Conservation (phyloP, 92 coral and sea anemone species). For the Heteractis magnifica region DNA sequence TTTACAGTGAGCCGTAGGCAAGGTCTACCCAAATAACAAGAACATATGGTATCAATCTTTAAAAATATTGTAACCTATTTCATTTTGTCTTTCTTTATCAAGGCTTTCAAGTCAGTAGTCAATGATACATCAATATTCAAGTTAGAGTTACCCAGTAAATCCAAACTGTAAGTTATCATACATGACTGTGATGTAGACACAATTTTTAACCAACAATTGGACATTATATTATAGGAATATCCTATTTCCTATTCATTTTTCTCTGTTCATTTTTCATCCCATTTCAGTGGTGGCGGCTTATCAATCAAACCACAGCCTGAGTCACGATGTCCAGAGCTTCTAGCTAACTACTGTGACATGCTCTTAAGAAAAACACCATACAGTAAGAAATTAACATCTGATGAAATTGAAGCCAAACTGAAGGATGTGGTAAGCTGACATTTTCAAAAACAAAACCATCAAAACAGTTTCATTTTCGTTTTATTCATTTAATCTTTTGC, state of each 20-base stretch:
- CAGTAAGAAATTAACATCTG: slow-evolving; percentile 90
- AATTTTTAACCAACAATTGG: background rate
- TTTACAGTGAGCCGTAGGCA: too few species aligned
- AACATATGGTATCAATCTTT: too few species aligned
- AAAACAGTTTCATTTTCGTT: too few species aligned
- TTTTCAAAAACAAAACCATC: background rate
- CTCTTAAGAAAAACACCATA: slow-evolving; percentile 88
- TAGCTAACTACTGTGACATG: slow-evolving; percentile 98
- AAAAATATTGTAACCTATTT: background rate
- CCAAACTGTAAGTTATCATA: slow-evolving; percentile 71
- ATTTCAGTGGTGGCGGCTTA: slow-evolving; percentile 62
- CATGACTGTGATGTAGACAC: too few species aligned
- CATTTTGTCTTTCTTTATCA: background rate
- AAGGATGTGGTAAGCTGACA: slow-evolving; percentile 80
- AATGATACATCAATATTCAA: slow-evolving; percentile 88
- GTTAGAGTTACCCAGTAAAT: slow-evolving; percentile 82
- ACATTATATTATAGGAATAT: background rate
- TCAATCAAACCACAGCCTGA: slow-evolving; percentile 82
- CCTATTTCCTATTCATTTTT: background rate
- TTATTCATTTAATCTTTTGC: too few species aligned
- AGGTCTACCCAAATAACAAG: too few species aligned
- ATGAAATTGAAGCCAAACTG: slow-evolving; percentile 89
- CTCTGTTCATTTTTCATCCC: background rate
- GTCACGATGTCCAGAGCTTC: slow-evolving; percentile 96
- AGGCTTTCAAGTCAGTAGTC: slow-evolving; percentile 94